A percentile compares a stretch with the other conserved stretches of the same genome.
These are phyloP conservation scores for Melanotaenia maccullochi DNA, from an alignment of 2,797 vertebrate species.

Conservation along the genomic window DNA sequence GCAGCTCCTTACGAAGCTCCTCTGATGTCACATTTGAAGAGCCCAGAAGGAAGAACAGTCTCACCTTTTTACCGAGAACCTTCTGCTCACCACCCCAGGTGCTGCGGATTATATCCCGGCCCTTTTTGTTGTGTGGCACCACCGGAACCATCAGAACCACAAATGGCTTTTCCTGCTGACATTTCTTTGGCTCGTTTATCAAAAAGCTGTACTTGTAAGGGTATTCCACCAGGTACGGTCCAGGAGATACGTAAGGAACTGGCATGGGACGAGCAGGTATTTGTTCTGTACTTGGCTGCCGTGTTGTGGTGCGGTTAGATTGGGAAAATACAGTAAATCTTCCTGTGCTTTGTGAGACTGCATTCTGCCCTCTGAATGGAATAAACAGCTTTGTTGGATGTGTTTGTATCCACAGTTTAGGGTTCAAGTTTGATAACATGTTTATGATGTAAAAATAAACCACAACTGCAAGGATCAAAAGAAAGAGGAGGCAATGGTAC, in stretches of 20 bases:
- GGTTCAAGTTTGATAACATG: not conserved
- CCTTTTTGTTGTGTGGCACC: slow-evolving; percentile 22
- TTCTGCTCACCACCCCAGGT: slow-evolving; percentile 80
- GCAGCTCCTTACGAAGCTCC: slow-evolving; percentile 46
- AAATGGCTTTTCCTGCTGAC: slow-evolving; percentile 59
- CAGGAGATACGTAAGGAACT: slow-evolving; percentile 48
- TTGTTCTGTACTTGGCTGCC: fast-evolving
- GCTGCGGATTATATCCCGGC: slow-evolving; percentile 57
- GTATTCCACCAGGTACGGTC: slow-evolving; percentile 67
- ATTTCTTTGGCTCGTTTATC: slow-evolving; percentile 72
- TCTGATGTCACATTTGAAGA: not conserved
- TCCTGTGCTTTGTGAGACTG: too few species aligned
- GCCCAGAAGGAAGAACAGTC: slow-evolving; percentile 80
- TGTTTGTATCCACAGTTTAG: slow-evolving; percentile 1
- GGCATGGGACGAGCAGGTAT: not conserved
- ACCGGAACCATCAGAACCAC: slow-evolving; percentile 75
- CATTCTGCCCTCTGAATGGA: not conserved
- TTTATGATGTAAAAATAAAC: slow-evolving; percentile 37
- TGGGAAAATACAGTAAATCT: too few species aligned
- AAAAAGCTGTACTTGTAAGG: slow-evolving; percentile 71
- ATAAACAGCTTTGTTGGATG: not conserved
- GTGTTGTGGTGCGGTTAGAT: fast-evolving
- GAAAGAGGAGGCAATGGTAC: slow-evolving; percentile 3
- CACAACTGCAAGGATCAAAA: slow-evolving; percentile 16
- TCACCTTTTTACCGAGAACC: slow-evolving; percentile 48